Evolutionary conservation across 2,888 invertebrate species (phyloP).

Genomic region (Sabatieria punctata): DNA sequence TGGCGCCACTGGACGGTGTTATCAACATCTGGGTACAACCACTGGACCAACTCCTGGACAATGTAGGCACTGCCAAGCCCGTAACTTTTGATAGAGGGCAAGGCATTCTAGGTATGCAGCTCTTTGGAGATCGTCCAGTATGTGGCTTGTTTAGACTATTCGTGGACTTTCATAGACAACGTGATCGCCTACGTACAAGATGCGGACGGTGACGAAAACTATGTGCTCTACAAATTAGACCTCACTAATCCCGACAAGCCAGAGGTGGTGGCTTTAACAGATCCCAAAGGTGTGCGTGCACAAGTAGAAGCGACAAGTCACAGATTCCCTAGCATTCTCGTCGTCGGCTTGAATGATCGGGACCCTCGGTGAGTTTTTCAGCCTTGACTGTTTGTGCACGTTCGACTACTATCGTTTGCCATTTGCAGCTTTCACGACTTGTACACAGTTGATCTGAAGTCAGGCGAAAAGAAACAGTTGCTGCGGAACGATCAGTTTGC

Average conservation of each 20-base stretch:
- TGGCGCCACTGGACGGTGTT: slow-evolving; percentile 1
- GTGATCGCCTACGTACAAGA: too few species aligned
- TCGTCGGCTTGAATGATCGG: not conserved
- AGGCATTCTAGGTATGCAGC: not conserved
- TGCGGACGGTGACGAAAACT: not conserved
- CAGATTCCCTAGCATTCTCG: not conserved
- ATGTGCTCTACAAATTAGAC: not conserved
- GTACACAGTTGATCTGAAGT: not conserved
- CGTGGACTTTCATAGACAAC: too few species aligned
- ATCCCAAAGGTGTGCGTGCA: not conserved
- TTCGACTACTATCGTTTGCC: too few species aligned
- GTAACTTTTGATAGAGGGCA: not conserved
- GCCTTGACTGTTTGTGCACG: too few species aligned
- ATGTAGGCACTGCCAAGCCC: not conserved
- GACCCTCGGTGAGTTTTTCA: too few species aligned
- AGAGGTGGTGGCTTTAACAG: not conserved
- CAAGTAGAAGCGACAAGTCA: not conserved
- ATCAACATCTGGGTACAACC: slow-evolving; percentile 5
- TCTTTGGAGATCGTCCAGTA: too few species aligned
- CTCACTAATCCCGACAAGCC: too few species aligned
- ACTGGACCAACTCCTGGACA: not conserved
- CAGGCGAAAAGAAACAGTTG: not conserved
- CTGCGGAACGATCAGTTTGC: not conserved
- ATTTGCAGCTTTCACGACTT: not conserved
- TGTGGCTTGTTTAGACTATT: too few species aligned